Base-by-base conservation (phyloP, 2,888 invertebrate genomes). In the Metalampra italica region DNA sequence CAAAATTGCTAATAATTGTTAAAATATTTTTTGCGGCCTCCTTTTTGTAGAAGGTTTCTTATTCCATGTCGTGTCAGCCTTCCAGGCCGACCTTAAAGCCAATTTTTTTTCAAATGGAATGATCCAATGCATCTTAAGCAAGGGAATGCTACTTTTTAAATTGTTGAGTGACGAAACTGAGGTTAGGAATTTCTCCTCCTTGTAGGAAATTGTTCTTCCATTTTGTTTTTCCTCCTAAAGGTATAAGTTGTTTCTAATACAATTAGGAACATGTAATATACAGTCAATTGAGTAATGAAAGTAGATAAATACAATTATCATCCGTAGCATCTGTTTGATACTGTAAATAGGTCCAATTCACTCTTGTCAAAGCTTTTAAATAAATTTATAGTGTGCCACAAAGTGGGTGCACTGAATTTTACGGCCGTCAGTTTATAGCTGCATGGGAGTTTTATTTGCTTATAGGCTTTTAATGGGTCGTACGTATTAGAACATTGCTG, bases 41-140 rank as follows among this genome's bases (percentile, higher is more conserved):
- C 36, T 36, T 3, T 36, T 36, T n/a, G 11, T 2, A 32, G 1
- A 8, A 32, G 8, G 9, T 37, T n/a, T 39, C 14, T 13, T 39
- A 13, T 9, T 38, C 38, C 13, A 13, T 3, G 38, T 14, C 8
- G 7, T 14, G 13, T 14, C 14, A n/a, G 9, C 3, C 7, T 39
- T 13, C 39, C 13, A 39, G 9, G 7, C 15, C 38, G 14, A 29
- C 45, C 38, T 38, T 39, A 45, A 74, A 70, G 68, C 66, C 84
- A 75, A 69, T 75, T 73, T 78, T 80, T n/a, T n/a, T n/a, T n/a
- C n/a, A n/a, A n/a, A n/a, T 73, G 70, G 79, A 84, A 84, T 82
- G 81, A 86, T 78, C 81, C 84, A 86, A 87, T 87, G 86, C 85
- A 87, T 86, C 83, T 86, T 83, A 84, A 86, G 82, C 79, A 77